Percentiles rank a stretch among this genome's conserved stretches.
Evolutionary conservation across 2,888 invertebrate genomes (phyloP).

Genomic region (Coelogynopora nodosa): DNA sequence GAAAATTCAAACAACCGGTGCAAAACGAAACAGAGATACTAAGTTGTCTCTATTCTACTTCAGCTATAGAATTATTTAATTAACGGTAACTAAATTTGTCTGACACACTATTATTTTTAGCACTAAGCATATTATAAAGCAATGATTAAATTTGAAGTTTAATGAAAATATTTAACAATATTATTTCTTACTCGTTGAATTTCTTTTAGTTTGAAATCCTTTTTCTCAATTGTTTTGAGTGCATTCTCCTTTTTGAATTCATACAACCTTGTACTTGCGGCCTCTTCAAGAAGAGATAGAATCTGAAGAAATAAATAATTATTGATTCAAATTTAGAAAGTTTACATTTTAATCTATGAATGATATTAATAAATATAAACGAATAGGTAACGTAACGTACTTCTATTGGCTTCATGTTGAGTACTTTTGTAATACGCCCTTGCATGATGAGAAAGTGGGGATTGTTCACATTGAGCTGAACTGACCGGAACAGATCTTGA

Average conservation of each 20-base stretch:
- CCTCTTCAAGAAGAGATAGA: slow-evolving; percentile 86
- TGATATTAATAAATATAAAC: neutral
- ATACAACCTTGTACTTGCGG: slow-evolving; percentile 93
- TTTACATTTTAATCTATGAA: neutral
- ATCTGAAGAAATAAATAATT: slow-evolving; percentile 52
- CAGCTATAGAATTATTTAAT: no score
- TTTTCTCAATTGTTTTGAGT: slow-evolving; percentile 81
- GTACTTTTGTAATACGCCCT: slow-evolving; percentile 93
- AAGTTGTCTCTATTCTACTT: no score
- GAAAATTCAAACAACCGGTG: no score
- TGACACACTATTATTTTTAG: no score
- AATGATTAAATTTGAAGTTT: no score
- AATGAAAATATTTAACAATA: no score
- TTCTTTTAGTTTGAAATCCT: slow-evolving; percentile 81
- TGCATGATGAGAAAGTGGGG: slow-evolving; percentile 99
- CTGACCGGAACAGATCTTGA: slow-evolving; percentile 87
- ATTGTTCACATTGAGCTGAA: slow-evolving; percentile 96
- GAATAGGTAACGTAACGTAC: slow-evolving; percentile 64
- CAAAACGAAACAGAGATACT: no score
- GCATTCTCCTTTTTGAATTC: slow-evolving; percentile 84
- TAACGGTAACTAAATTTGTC: no score
- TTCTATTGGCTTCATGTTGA: slow-evolving; percentile 97
- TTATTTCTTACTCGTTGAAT: no score
- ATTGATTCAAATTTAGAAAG: neutral
- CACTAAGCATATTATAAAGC: no score